A percentile compares a stretch with the other conserved stretches of the same genome.
Evolutionary conservation across 1,140 invertebrate species (phyloP).

Genomic region (Ptiloglossa arizonensis): DNA sequence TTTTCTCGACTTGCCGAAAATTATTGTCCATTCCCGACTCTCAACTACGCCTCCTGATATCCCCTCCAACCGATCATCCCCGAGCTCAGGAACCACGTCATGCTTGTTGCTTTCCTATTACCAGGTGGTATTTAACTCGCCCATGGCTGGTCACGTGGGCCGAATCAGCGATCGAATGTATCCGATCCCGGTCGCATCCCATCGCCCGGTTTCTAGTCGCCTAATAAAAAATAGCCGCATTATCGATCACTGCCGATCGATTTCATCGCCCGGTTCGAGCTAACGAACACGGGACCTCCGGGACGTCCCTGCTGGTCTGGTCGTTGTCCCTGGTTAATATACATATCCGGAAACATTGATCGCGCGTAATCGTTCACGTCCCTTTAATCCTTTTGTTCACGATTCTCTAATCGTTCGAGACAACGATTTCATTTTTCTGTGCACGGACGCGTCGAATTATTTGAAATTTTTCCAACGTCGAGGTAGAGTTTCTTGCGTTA

Average conservation of each 20-base stretch:
- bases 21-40: conserved; percentile 39
- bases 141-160: conserved; percentile 49
- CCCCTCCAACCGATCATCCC: not conserved
- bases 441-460: too few species aligned
- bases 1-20: conserved; percentile 67
- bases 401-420: too few species aligned
- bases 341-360: conserved; percentile 52
- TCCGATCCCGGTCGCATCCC: conserved; percentile 8
- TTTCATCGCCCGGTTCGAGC: conserved; percentile 31
- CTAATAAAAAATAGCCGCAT: conserved; percentile 72
- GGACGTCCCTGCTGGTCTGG: conserved; percentile 60
- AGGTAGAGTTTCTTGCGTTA: too few species aligned
- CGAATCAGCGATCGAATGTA: conserved; percentile 17
- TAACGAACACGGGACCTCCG: not conserved
- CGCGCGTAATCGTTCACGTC: not conserved
- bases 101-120: conserved; percentile 67
- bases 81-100: conserved; percentile 25
- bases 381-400: too few species aligned
- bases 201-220: conserved; percentile 58
- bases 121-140: conserved; percentile 62
- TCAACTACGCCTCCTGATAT: not conserved
- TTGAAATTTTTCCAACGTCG: too few species aligned
- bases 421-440: too few species aligned
- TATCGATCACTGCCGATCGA: conserved; percentile 72
- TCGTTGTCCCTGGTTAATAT: conserved; percentile 64